A percentile compares a stretch with the other conserved stretches of the same genome.
phyloP scores from a whole-genome alignment of 2,113 vertebrate species.

The Pseudorhombus dupliciocellatus region DNA sequence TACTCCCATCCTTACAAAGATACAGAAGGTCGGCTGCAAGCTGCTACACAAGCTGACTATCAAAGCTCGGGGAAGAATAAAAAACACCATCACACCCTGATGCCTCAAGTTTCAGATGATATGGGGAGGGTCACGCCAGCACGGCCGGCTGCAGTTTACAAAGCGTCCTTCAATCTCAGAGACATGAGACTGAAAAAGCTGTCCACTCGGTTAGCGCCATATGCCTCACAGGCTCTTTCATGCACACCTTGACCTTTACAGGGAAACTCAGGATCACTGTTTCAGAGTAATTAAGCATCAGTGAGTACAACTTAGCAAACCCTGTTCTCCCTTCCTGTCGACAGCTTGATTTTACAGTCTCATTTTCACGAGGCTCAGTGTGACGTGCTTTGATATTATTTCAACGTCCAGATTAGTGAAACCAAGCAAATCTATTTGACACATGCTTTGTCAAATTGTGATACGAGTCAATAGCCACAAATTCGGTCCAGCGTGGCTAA shows the following conservation, averaged over 20 bases:
- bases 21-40: conserved; percentile 58
- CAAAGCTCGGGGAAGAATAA: conserved; percentile 23
- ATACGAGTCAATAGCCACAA: no score
- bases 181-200: conserved; percentile 14
- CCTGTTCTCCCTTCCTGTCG: neutral
- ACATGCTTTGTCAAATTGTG: no score
- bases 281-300: neutral
- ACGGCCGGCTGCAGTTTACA: conserved; percentile 31
- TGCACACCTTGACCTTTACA: conserved; percentile 49
- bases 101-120: conserved; percentile 40
- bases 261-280: conserved; percentile 24
- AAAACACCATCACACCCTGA: conserved; percentile 33
- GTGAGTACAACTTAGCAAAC: neutral
- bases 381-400: neutral
- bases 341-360: neutral
- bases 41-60: conserved; percentile 57
- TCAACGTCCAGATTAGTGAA: no score
- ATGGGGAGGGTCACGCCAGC: conserved; percentile 57
- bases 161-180: conserved; percentile 45
- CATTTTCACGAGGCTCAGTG: neutral
- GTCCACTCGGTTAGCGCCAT: conserved; percentile 28
- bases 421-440: no score
- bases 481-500: no score
- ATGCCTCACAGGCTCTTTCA: conserved; percentile 27
- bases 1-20: conserved; percentile 46